Percentiles rank a stretch among this genome's conserved stretches.
Evolutionary conservation across 2,888 invertebrate genomes (phyloP).

Genomic region (Tridacna gigas): DNA sequence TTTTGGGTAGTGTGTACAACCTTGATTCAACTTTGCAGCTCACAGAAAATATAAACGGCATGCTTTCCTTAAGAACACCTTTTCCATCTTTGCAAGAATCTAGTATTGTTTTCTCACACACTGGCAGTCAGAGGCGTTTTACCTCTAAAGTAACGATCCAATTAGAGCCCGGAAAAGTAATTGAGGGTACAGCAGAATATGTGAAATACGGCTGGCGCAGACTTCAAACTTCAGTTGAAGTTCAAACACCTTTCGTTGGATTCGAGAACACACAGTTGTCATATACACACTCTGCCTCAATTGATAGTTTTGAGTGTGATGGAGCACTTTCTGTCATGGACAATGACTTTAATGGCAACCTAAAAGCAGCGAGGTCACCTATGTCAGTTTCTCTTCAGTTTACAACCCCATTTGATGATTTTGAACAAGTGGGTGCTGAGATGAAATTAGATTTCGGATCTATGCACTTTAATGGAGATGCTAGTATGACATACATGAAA

Average conservation of each 20-base stretch:
- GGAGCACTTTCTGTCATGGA: slow-evolving; percentile 38
- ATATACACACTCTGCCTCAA: slow-evolving; percentile 47
- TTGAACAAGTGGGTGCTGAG: slow-evolving; percentile 43
- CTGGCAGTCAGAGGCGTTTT: slow-evolving; percentile 40
- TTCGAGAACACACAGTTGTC: slow-evolving; percentile 36
- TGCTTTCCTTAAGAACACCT: slow-evolving; percentile 43
- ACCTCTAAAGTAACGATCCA: slow-evolving; percentile 41
- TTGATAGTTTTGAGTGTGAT: slow-evolving; percentile 60
- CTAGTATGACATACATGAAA: slow-evolving; percentile 43
- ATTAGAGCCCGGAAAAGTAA: slow-evolving; percentile 35
- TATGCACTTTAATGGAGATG: slow-evolving; percentile 28
- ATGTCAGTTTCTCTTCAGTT: slow-evolving; percentile 22
- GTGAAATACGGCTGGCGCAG: slow-evolving; percentile 55
- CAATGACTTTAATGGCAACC: slow-evolving; percentile 46
- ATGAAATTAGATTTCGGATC: slow-evolving; percentile 37
- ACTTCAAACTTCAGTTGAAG: slow-evolving; percentile 42
- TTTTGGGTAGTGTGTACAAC: slow-evolving; percentile 43
- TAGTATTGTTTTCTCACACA: slow-evolving; percentile 36
- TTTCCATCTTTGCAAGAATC: slow-evolving; percentile 28
- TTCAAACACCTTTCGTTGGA: slow-evolving; percentile 50
- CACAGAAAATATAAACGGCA: slow-evolving; percentile 27
- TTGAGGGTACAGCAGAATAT: slow-evolving; percentile 38
- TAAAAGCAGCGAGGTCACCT: slow-evolving; percentile 43
- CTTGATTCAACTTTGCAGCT: slow-evolving; percentile 39
- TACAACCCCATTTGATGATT: slow-evolving; percentile 47